Evolutionary conservation across 1,140 invertebrate genomes (phyloP).

Genomic region (Scaptodrosophila lebanonensis): DNA sequence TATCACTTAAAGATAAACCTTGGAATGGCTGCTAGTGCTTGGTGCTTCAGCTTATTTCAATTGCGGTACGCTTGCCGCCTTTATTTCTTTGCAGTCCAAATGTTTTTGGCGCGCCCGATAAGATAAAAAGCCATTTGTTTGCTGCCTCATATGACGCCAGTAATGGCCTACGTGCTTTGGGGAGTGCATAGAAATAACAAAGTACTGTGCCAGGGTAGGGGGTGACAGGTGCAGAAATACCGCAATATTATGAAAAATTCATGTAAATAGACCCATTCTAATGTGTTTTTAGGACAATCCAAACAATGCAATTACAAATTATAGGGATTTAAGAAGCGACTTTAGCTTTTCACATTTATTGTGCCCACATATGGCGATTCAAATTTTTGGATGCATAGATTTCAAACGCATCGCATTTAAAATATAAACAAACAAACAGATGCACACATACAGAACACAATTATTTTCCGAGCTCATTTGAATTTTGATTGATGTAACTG

Average conservation of each 20-base stretch:
- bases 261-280: constrained; percentile 18
- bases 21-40: no score
- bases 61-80: neutral
- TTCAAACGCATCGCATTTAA: no score
- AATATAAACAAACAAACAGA: no score
- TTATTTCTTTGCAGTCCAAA: neutral
- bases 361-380: no score
- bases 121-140: constrained; percentile 35
- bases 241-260: constrained; percentile 13
- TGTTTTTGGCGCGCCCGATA: constrained; percentile 14
- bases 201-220: constrained; percentile 18
- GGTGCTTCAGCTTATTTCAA: no score
- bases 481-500: constrained; percentile 59
- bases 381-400: no score
- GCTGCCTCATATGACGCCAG: constrained; percentile 15
- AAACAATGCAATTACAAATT: constrained; percentile 14
- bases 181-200: constrained; percentile 23
- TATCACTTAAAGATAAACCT: constrained; percentile 7
- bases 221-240: constrained; percentile 9
- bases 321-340: no score
- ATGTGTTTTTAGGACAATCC: constrained; percentile 18
- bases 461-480: constrained; percentile 41
- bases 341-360: no score
- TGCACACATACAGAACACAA: constrained; percentile 33
- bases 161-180: constrained; percentile 37